Evolutionary conservation across 2,888 invertebrate genomes (phyloP).

Genomic region (Xestoiulus laeticollis): DNA sequence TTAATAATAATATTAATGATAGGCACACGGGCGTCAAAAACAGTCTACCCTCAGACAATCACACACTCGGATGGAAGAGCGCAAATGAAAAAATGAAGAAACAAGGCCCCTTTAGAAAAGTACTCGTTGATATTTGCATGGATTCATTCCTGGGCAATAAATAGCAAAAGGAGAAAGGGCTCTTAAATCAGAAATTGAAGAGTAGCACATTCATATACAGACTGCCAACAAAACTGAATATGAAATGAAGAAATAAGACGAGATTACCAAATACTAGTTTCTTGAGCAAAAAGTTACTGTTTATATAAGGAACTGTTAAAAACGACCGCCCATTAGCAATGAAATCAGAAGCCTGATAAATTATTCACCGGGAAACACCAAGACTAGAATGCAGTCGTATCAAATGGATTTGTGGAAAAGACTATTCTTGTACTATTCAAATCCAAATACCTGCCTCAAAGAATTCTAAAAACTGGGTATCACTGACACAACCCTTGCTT

Average conservation of each 20-base stretch:
- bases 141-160: not conserved
- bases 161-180: not conserved
- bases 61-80: not conserved
- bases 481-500: not conserved
- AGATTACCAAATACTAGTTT: not conserved
- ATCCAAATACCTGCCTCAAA: too few relatives aligned
- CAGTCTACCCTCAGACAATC: not conserved
- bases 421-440: too few relatives aligned
- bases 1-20: constrained; percentile 31
- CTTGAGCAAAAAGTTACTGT: not conserved
- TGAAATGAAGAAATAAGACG: not conserved
- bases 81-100: not conserved
- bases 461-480: too few relatives aligned
- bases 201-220: not conserved
- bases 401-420: not conserved
- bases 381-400: not conserved
- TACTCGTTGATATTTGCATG: constrained; percentile 1
- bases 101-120: constrained; percentile 5
- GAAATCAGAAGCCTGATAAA: not conserved
- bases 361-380: not conserved
- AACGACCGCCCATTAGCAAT: not conserved
- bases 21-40: constrained; percentile 3
- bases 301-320: not conserved
- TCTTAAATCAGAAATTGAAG: not conserved
- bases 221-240: not conserved